These are phyloP conservation scores for Allygus modestus DNA, from an alignment of 2,888 invertebrate genomes.

Conservation along the genomic window DNA sequence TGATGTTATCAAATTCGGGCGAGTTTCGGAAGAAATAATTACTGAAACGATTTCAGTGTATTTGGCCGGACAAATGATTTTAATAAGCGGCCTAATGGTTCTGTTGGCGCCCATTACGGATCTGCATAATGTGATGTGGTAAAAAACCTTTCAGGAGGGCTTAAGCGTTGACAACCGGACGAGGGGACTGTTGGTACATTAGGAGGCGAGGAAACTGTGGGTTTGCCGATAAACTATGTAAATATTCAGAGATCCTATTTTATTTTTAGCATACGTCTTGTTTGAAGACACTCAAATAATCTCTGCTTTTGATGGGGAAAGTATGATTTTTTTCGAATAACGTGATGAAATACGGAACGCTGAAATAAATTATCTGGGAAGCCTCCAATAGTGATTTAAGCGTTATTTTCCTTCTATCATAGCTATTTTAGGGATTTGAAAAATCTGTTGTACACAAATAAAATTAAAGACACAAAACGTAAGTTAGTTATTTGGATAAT, in stretches of 20 bases:
- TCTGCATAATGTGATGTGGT: slow-evolving; percentile 35
- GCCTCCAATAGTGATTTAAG: too few species aligned
- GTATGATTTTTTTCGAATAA: too few species aligned
- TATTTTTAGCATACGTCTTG: too few species aligned
- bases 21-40: slow-evolving; percentile 43
- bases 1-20: slow-evolving; percentile 4
- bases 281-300: too few species aligned
- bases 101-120: slow-evolving; percentile 43
- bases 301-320: too few species aligned
- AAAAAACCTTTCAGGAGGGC: slow-evolving; percentile 37
- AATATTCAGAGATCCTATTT: background rate
- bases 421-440: too few species aligned
- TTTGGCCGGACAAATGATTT: slow-evolving; percentile 50
- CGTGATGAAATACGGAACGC: too few species aligned
- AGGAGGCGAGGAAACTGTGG: background rate
- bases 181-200: background rate
- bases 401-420: too few species aligned
- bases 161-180: slow-evolving; percentile 21
- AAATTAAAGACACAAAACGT: too few species aligned
- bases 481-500: too few species aligned
- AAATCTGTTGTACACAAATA: too few species aligned
- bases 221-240: background rate
- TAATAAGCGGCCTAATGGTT: slow-evolving; percentile 23
- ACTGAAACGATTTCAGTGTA: slow-evolving; percentile 42
- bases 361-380: too few species aligned